A percentile compares a stretch with the other conserved stretches of the same genome.
Evolutionary conservation across 2,797 vertebrate genomes (phyloP).

Genomic region (Urosaurus nigricauda): DNA sequence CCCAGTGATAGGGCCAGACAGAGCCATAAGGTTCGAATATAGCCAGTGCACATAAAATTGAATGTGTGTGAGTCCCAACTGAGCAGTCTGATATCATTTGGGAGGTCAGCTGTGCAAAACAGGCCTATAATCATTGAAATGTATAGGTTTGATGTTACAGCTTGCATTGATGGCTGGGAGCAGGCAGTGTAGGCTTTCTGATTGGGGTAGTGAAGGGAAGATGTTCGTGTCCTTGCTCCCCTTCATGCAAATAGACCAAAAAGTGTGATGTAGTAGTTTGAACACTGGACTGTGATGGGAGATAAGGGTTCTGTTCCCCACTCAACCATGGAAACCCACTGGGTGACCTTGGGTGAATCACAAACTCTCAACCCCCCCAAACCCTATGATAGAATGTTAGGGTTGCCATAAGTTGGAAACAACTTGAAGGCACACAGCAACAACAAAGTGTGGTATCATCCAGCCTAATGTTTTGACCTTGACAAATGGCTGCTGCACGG

Average conservation of each 20-base stretch:
- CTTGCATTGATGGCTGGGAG: background rate
- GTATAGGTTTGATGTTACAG: background rate
- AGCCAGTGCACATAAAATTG: background rate
- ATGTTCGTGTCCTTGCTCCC: background rate
- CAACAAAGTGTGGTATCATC: background rate
- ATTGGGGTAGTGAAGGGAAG: background rate
- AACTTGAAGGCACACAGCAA: too few species aligned
- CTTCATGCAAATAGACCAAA: background rate
- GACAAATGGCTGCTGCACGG: background rate
- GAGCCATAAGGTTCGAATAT: background rate
- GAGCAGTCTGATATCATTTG: background rate
- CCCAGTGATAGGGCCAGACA: background rate
- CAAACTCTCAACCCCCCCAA: too few species aligned
- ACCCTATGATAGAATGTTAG: too few species aligned
- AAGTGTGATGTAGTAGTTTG: too few species aligned
- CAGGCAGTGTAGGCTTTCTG: background rate
- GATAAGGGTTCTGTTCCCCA: too few species aligned
- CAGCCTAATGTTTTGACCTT: background rate
- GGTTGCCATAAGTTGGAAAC: too few species aligned
- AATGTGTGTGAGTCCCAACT: background rate
- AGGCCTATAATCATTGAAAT: background rate
- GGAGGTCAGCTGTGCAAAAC: background rate
- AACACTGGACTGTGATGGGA: too few species aligned
- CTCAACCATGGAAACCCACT: too few species aligned
- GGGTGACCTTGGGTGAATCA: too few species aligned